phyloP scores from a whole-genome alignment of 2,888 invertebrate species.

The Petrolisthes cinctipes region DNA sequence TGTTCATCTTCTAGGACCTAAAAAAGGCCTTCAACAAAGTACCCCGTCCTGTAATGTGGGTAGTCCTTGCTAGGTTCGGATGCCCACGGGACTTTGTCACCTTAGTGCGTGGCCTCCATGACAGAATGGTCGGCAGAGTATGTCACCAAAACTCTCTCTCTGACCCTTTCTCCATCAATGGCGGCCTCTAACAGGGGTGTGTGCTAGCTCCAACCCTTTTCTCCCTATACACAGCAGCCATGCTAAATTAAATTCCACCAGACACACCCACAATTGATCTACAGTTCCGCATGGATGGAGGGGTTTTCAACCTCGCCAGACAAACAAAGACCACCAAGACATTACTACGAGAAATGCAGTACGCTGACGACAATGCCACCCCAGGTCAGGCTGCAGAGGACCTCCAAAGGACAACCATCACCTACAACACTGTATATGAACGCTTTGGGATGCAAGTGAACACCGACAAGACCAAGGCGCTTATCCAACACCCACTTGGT shows the following conservation, averaged over 20 bases:
- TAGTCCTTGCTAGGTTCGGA: not conserved
- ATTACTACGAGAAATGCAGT: too few relatives aligned
- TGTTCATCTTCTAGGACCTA: too few relatives aligned
- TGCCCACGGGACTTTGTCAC: not conserved
- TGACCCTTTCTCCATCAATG: not conserved
- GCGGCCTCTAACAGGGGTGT: conserved; percentile 11
- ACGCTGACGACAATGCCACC: too few relatives aligned
- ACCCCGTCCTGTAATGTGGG: not conserved
- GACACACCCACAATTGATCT: not conserved
- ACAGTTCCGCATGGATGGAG: too few relatives aligned
- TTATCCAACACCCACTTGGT: too few relatives aligned
- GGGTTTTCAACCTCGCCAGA: too few relatives aligned
- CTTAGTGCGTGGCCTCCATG: conserved; percentile 5
- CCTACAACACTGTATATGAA: too few relatives aligned
- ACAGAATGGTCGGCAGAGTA: conserved; percentile 1
- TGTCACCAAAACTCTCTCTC: not conserved
- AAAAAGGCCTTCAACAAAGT: not conserved
- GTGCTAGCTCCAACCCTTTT: conserved; percentile 7
- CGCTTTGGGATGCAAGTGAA: too few relatives aligned
- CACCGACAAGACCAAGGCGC: too few relatives aligned
- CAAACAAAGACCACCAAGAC: too few relatives aligned
- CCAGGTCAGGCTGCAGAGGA: too few relatives aligned
- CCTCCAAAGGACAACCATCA: too few relatives aligned
- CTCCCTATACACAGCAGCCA: conserved; percentile 13
- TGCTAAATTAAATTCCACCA: conserved; percentile 5